Evolutionary conservation across 1,140 invertebrate genomes (phyloP), one percentile per base, ranked within the genome.

Genomic region (Tenebrio molitor): DNA sequence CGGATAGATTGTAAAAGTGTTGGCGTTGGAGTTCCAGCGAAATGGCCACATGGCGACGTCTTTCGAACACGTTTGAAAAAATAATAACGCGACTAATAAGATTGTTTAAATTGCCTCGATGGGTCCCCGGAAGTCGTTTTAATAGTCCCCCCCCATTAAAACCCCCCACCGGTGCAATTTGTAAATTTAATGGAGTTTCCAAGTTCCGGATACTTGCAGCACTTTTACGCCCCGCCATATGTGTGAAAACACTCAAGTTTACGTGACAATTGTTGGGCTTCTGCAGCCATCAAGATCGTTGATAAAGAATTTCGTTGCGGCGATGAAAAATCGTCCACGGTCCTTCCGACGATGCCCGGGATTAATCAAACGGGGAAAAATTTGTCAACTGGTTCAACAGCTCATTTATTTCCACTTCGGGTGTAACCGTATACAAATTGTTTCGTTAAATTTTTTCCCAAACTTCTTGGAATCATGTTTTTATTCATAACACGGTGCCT

Each of bases 321-420:
- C 6, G n/a, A 5, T 58, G 50, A 58, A 58, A 58, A 58, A 58
- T 58, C 5, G 29, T 17, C 64, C 50, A 71, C 46, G 42, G 69
- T 71, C 69, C 12, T 3, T 25, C 14, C 15, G 5, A 21, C 33
- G 34, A 65, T 46, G 42, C 16, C 42, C 29, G 36, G 44, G 67
- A 72, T 72, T 72, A 72, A 72, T 72, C 62, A 72, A 72, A 72
- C 6, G 10, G 17, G 19, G 14, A 46, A 72, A 67, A 72, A 72
- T 67, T 50, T 72, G 71, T 67, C 71, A 72, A 33, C 33, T 41
- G 21, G 62, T 39, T 17, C 62, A 65, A 39, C 71, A 65, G 21
- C n/a, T 66, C 50, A 66, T 66, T 72, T 67, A 53, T 66, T 72
- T 68, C 42, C 44, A 39, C 15, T 23, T 65, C 29, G 16, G 19